phyloP scores from a whole-genome alignment of 2,797 vertebrate species.

The Parotocinclus haroldoi region DNA sequence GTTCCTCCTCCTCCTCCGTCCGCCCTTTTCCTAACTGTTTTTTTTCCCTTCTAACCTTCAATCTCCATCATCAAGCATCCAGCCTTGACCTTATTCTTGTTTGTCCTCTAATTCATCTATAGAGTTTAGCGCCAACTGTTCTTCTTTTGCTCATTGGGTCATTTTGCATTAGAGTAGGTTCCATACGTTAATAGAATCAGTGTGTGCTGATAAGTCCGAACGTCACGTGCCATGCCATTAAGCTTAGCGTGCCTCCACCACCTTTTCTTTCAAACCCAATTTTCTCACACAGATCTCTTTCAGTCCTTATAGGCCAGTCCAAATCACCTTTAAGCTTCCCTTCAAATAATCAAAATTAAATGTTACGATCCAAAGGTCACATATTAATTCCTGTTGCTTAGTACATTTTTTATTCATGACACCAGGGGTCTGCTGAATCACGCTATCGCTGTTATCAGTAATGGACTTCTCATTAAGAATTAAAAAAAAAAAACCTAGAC shows the following conservation, averaged over 20 bases:
- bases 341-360: slow-evolving; percentile 57
- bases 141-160: neutral
- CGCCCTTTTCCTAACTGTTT: slow-evolving; percentile 24
- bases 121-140: no score
- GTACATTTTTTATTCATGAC: slow-evolving; percentile 51
- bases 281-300: slow-evolving; percentile 47
- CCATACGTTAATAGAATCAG: slow-evolving; percentile 16
- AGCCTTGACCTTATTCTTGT: neutral
- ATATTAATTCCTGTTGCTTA: slow-evolving; percentile 52
- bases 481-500: slow-evolving; percentile 35
- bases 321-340: slow-evolving; percentile 56
- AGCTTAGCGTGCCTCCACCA: slow-evolving; percentile 22
- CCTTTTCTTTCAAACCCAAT: slow-evolving; percentile 45
- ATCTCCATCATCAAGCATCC: slow-evolving; percentile 9
- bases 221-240: slow-evolving; percentile 4
- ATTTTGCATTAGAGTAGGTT: neutral
- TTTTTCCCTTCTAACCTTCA: slow-evolving; percentile 9
- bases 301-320: slow-evolving; percentile 46
- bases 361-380: slow-evolving; percentile 56
- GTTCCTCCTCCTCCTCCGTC: slow-evolving; percentile 45
- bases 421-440: slow-evolving; percentile 42
- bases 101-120: neutral
- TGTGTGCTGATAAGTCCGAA: slow-evolving; percentile 13
- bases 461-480: slow-evolving; percentile 51
- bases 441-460: slow-evolving; percentile 45